phyloP scores from a whole-genome alignment of 2,113 vertebrate genomes.

The Speoplatyrhinus poulsoni region DNA sequence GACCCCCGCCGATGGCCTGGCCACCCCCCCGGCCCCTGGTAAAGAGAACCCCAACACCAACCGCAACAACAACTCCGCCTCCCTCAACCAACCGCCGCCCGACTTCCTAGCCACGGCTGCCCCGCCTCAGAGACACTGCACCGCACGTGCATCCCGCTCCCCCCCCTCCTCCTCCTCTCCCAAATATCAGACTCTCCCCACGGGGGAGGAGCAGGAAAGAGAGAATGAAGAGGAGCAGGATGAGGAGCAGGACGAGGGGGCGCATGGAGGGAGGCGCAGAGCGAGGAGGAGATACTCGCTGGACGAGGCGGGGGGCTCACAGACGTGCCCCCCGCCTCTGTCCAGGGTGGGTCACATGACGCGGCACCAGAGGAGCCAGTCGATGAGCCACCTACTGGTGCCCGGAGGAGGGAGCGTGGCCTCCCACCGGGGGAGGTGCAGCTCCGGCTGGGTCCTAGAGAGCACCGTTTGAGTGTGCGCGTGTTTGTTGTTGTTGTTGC shows the following conservation, averaged over 20 bases:
- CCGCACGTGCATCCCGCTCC: constrained; percentile 37
- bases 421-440: constrained; percentile 79
- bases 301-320: constrained; percentile 76
- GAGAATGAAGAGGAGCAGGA: constrained; percentile 73
- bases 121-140: constrained; percentile 58
- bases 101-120: constrained; percentile 42
- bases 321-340: constrained; percentile 46
- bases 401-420: constrained; percentile 68
- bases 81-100: constrained; percentile 76
- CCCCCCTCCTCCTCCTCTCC: constrained; percentile 32
- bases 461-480: constrained; percentile 85
- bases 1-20: background rate
- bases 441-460: constrained; percentile 93
- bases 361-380: constrained; percentile 87
- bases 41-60: constrained; percentile 91
- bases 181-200: constrained; percentile 75
- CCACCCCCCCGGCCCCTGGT: constrained; percentile 42
- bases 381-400: constrained; percentile 87
- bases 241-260: background rate
- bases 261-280: constrained; percentile 60
- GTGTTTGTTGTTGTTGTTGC: constrained; percentile 9
- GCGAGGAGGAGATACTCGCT: constrained; percentile 87
- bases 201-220: constrained; percentile 59
- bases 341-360: constrained; percentile 66
- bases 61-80: constrained; percentile 96